A percentile compares a stretch with the other conserved stretches of the same genome.
Evolutionary conservation across 2,888 invertebrate species (phyloP).

Genomic region (Deroplatys truncata): DNA sequence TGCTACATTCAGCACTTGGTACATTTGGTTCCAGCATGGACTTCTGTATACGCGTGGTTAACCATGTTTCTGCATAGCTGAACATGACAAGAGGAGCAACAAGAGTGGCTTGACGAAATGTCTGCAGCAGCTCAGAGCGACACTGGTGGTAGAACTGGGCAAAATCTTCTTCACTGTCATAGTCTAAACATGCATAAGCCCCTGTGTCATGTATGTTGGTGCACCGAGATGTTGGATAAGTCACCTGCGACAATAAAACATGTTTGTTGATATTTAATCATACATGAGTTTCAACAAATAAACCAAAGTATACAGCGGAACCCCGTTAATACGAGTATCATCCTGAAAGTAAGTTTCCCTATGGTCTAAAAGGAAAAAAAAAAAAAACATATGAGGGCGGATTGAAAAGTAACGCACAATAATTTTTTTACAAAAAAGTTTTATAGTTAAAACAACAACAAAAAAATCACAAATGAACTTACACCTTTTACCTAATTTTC

Average conservation of each 20-base stretch:
- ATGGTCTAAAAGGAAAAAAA: neutral
- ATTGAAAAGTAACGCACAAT: too few species aligned
- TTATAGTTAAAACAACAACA: too few species aligned
- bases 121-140: constrained; percentile 76
- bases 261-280: neutral
- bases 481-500: too few species aligned
- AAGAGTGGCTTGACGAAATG: constrained; percentile 68
- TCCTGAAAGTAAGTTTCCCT: too few species aligned
- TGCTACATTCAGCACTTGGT: constrained; percentile 38
- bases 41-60: constrained; percentile 67
- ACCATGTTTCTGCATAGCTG: constrained; percentile 77
- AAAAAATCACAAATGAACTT: too few species aligned
- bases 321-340: neutral
- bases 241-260: constrained; percentile 43
- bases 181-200: constrained; percentile 75
- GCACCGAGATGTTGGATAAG: constrained; percentile 56
- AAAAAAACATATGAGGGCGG: too few species aligned
- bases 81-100: constrained; percentile 80
- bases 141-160: constrained; percentile 76
- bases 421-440: too few species aligned
- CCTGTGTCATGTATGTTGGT: constrained; percentile 50
- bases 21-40: constrained; percentile 46
- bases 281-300: neutral
- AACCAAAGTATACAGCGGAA: neutral
- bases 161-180: constrained; percentile 90